A percentile compares a stretch with the other conserved stretches of the same genome.
phyloP scores from a whole-genome alignment of 2,797 vertebrate genomes.

The Sebastes steindachneri region DNA sequence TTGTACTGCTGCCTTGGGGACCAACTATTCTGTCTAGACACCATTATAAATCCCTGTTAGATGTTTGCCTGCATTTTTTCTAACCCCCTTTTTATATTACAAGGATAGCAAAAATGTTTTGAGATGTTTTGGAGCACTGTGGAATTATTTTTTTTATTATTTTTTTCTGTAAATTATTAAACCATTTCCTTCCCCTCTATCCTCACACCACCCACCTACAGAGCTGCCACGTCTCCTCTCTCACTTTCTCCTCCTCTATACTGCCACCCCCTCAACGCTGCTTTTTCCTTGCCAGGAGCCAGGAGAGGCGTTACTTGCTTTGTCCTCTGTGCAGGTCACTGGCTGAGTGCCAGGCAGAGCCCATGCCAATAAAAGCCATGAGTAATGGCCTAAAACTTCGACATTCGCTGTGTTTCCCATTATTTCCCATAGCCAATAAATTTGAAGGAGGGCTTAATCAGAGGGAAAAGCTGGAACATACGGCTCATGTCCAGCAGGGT shows the following conservation, averaged over 20 bases:
- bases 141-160: not conserved
- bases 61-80: slow-evolving; percentile 31
- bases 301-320: slow-evolving; percentile 77
- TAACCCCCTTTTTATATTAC: slow-evolving; percentile 10
- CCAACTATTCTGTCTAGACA: slow-evolving; percentile 45
- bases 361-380: slow-evolving; percentile 79
- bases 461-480: slow-evolving; percentile 67
- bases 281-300: slow-evolving; percentile 66
- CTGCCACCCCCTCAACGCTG: slow-evolving; percentile 54
- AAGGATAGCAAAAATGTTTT: slow-evolving; percentile 10
- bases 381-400: slow-evolving; percentile 80
- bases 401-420: slow-evolving; percentile 79
- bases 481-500: slow-evolving; percentile 57
- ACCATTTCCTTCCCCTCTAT: slow-evolving; percentile 45
- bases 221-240: slow-evolving; percentile 44
- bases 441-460: slow-evolving; percentile 77
- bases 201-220: slow-evolving; percentile 59
- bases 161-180: slow-evolving; percentile 54
- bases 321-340: slow-evolving; percentile 81
- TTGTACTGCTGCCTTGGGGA: slow-evolving; percentile 6
- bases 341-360: slow-evolving; percentile 71
- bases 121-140: slow-evolving; percentile 18
- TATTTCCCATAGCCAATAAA: slow-evolving; percentile 78
- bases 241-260: slow-evolving; percentile 49
- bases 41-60: slow-evolving; percentile 41